Evolutionary conservation across 1,140 invertebrate genomes (phyloP).

Genomic region (Bombus confusus): DNA sequence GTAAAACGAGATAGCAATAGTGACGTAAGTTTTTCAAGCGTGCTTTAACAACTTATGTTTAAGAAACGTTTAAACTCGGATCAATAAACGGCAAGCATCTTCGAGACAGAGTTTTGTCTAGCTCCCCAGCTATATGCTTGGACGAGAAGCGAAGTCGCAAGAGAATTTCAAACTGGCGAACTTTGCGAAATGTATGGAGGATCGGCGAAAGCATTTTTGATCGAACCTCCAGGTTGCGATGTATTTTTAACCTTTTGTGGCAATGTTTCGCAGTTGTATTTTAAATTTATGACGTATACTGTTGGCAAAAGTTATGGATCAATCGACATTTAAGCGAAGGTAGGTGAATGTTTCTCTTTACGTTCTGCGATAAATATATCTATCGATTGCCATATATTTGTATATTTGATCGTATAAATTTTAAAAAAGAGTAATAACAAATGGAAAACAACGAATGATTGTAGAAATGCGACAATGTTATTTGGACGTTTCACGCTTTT

Average conservation of each 20-base stretch:
- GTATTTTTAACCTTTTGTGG: neutral
- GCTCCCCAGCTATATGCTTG: neutral
- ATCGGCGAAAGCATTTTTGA: neutral
- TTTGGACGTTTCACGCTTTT: neutral
- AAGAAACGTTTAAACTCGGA: constrained; percentile 19
- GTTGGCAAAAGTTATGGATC: neutral
- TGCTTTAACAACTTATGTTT: neutral
- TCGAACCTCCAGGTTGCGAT: neutral
- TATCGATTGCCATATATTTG: too few species aligned
- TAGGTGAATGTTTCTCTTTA: neutral
- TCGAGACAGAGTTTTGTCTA: constrained; percentile 8
- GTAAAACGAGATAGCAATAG: neutral
- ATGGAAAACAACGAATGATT: too few species aligned
- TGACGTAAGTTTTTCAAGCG: neutral
- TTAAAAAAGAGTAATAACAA: too few species aligned
- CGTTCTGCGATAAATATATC: too few species aligned
- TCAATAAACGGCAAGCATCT: constrained; percentile 7
- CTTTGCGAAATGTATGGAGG: neutral
- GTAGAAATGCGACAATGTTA: neutral
- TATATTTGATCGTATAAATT: too few species aligned
- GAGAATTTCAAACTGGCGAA: neutral
- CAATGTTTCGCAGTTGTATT: neutral
- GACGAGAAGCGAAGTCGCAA: neutral
- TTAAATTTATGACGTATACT: neutral
- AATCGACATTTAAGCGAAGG: neutral